Evolutionary conservation across 1,140 invertebrate species (phyloP), one percentile per base, ranked within the genome.

Genomic region (Aphis craccivora): DNA sequence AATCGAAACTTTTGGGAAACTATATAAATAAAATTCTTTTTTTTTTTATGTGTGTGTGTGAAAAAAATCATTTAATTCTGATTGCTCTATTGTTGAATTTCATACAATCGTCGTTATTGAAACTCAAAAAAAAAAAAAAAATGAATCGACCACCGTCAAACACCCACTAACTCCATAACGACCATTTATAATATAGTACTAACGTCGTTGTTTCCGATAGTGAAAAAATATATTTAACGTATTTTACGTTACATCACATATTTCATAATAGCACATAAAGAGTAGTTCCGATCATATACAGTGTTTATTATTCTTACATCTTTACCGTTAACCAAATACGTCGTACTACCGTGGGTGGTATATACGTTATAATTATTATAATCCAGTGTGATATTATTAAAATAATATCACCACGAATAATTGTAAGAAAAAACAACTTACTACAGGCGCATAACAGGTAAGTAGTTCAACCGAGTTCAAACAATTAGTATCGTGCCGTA

Each of bases 11-110:
- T 3, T 84, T 43, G 20, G 9, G 6, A 40, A 84, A 84, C 83
- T 84, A 43, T 84, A 76, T 76, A 76, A 76, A 76, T 76, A 43
- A 84, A 84, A 84, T 40, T 9, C 37, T 67, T 67, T 67, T n/a
- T 53, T 22, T 53, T 67, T 67, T n/a, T n/a, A 3, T 40, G 37
- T 40, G 37, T 40, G 37, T 67, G 60, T n/a, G 30, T 6, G 60
- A 30, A n/a, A 35, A 76, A 55, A 76, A 76, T 18, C 30, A 67
- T 76, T 76, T 76, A 76, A 76, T 76, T 37, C 20, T 40, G 37
- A 84, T 40, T 40, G 83, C 40, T 43, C 25, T 87, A 87, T 87
- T 45, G 40, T 87, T 87, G 43, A n/a, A 87, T 6, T 14, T 20
- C 43, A 76, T 76, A 76, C 60, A 76, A 76, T 35, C 8, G 43